These are phyloP conservation scores for Sciaenops ocellatus DNA, from an alignment of 2,797 vertebrate genomes.

Conservation along the genomic window DNA sequence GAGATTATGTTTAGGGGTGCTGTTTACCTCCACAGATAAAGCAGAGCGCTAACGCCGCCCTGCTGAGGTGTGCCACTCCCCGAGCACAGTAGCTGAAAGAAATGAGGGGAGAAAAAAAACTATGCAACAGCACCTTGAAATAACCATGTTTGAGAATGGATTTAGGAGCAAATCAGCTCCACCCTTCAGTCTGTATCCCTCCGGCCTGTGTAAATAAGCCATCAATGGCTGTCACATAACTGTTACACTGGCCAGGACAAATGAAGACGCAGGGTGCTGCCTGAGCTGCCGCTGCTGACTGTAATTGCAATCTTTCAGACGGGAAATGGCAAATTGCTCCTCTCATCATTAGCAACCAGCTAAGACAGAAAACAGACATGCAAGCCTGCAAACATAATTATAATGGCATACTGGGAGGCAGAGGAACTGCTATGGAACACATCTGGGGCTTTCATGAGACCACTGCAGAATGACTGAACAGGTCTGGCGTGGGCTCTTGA, in stretches of 20 bases:
- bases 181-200: slow-evolving; percentile 42
- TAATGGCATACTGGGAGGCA: slow-evolving; percentile 63
- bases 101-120: neutral
- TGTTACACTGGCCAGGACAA: slow-evolving; percentile 72
- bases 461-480: slow-evolving; percentile 40
- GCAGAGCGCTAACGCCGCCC: slow-evolving; percentile 32
- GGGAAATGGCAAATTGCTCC: slow-evolving; percentile 83
- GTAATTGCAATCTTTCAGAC: slow-evolving; percentile 81
- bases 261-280: slow-evolving; percentile 65
- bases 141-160: slow-evolving; percentile 56
- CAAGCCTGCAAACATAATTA: slow-evolving; percentile 75
- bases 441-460: slow-evolving; percentile 69
- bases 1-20: slow-evolving; percentile 49
- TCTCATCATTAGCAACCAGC: slow-evolving; percentile 82
- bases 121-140: slow-evolving; percentile 42
- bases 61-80: slow-evolving; percentile 19
- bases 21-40: slow-evolving; percentile 62
- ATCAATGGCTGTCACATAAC: slow-evolving; percentile 72
- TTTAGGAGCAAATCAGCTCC: slow-evolving; percentile 60
- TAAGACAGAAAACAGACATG: slow-evolving; percentile 73
- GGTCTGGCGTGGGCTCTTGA: slow-evolving; percentile 34
- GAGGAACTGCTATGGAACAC: slow-evolving; percentile 59
- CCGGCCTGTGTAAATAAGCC: slow-evolving; percentile 78
- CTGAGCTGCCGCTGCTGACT: slow-evolving; percentile 67
- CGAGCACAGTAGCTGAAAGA: slow-evolving; percentile 41